Conservation (phyloP, 2,888 invertebrate species). For the Himalopsyche anomala region DNA sequence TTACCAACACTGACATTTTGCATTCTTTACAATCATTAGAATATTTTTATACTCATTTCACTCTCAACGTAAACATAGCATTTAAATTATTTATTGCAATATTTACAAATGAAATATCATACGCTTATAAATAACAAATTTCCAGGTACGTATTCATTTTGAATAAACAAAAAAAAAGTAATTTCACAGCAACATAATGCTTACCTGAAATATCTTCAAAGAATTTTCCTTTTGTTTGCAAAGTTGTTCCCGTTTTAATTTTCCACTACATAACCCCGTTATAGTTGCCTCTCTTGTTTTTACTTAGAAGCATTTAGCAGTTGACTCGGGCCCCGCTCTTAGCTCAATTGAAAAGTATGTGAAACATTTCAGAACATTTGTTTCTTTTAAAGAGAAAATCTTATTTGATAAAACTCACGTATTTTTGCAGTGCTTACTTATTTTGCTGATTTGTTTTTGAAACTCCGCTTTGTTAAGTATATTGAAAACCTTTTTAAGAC, state of each 20-base stretch:
- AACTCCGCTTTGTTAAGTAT: background rate
- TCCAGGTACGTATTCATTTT: background rate
- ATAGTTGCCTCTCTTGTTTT: conserved; percentile 46
- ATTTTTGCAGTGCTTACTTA: conserved; percentile 36
- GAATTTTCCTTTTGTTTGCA: conserved; percentile 46
- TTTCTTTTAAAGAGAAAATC: conserved; percentile 43
- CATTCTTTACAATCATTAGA: no score
- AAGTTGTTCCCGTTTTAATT: conserved; percentile 50
- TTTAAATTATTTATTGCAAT: no score
- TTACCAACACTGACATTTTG: no score
- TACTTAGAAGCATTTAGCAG: conserved; percentile 33
- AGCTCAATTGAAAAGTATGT: conserved; percentile 41
- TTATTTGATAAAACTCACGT: conserved; percentile 43
- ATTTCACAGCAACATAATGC: conserved; percentile 43
- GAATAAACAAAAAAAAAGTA: background rate
- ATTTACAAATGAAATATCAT: background rate
- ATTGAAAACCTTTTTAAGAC: conserved; percentile 10
- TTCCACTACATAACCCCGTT: conserved; percentile 53
- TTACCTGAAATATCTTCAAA: conserved; percentile 49
- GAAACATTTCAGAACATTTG: conserved; percentile 40
- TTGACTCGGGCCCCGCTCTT: conserved; percentile 27
- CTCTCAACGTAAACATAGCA: no score
- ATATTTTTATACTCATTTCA: no score
- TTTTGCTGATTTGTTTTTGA: conserved; percentile 23
- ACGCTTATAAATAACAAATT: background rate